Evolutionary conservation across 2,113 vertebrate genomes (phyloP).

Genomic region (Cisticola juncidis): DNA sequence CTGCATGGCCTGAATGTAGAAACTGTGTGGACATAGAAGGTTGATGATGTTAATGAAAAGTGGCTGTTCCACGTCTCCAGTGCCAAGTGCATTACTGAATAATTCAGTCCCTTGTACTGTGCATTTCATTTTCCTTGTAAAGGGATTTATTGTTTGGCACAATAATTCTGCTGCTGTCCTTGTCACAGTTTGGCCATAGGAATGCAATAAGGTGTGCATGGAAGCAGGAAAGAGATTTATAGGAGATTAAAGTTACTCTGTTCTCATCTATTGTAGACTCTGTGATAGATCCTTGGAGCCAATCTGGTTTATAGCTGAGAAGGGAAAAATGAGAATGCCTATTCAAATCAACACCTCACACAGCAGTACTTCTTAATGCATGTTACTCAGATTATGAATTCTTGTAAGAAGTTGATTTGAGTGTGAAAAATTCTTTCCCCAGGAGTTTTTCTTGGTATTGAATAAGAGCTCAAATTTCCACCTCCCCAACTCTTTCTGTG

Average conservation of each 20-base stretch:
- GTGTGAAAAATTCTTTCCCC: background rate
- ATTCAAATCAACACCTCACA: background rate
- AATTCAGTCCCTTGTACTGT: background rate
- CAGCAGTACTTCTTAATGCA: background rate
- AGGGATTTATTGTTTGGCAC: background rate
- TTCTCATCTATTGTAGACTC: background rate
- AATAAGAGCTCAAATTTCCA: background rate
- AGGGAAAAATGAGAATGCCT: background rate
- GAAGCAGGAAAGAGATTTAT: background rate
- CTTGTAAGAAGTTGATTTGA: background rate
- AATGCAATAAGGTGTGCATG: background rate
- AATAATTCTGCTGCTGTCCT: background rate
- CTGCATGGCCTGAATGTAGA: background rate
- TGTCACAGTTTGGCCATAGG: background rate
- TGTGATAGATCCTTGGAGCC: background rate
- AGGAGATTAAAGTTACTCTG: background rate
- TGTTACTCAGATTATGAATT: background rate
- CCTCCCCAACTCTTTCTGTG: background rate
- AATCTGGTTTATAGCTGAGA: background rate
- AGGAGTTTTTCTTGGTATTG: background rate
- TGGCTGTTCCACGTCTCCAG: background rate
- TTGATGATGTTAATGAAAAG: background rate
- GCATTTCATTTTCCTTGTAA: background rate
- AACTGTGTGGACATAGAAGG: background rate
- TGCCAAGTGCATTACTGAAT: background rate